phyloP scores from a whole-genome alignment of 2,797 vertebrate genomes.

The Falco concolor region DNA sequence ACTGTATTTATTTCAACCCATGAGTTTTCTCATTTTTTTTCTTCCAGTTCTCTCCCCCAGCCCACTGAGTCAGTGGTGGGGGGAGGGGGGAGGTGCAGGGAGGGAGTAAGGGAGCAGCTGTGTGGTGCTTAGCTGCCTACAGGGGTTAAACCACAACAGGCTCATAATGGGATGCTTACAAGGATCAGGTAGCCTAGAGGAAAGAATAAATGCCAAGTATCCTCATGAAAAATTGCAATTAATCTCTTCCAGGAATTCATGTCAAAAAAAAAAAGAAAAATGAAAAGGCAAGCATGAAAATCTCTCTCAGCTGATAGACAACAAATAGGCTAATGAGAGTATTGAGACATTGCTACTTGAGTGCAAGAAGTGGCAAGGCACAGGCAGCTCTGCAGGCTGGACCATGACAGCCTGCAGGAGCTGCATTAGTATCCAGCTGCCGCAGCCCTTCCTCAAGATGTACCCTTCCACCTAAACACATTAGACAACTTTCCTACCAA shows the following conservation, averaged over 20 bases:
- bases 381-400: neutral
- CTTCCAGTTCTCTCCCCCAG: neutral
- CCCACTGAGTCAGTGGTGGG: neutral
- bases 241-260: neutral
- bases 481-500: neutral
- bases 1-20: neutral
- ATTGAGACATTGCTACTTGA: neutral
- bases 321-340: neutral
- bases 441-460: neutral
- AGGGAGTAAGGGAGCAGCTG: neutral
- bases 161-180: neutral
- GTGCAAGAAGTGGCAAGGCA: neutral
- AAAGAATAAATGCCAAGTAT: neutral
- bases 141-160: neutral
- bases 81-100: too few species aligned
- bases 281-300: neutral
- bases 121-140: neutral
- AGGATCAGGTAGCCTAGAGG: neutral
- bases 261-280: neutral
- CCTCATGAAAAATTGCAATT: neutral
- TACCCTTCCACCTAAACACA: neutral
- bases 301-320: neutral
- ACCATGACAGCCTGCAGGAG: neutral
- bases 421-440: fast-evolving
- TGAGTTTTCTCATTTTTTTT: neutral